These are phyloP conservation scores for Himalopsyche phryganea DNA, from an alignment of 1,140 invertebrate genomes.

Conservation along the genomic window DNA sequence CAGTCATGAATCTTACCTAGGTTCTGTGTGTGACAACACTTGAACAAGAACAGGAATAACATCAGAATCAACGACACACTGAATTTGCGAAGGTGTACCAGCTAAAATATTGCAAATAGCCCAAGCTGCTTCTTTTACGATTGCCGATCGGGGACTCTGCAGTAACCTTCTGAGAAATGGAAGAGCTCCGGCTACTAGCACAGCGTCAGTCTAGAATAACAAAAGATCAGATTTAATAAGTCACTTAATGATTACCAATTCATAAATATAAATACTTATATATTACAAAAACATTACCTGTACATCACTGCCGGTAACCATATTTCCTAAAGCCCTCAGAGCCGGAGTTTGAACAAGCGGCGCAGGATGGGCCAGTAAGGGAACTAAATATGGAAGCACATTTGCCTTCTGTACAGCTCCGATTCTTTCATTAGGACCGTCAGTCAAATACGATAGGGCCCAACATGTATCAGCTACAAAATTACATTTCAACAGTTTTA, in stretches of 20 bases:
- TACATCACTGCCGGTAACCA: constrained; percentile 77
- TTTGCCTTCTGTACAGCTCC: constrained; percentile 72
- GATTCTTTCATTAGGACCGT: constrained; percentile 92
- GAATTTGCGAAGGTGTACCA: constrained; percentile 91
- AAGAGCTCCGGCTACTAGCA: constrained; percentile 78
- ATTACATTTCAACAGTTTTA: too few relatives aligned
- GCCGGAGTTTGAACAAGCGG: constrained; percentile 84
- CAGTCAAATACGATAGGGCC: constrained; percentile 94
- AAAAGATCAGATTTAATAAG: too few relatives aligned
- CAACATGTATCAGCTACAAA: constrained; percentile 86
- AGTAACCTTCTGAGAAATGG: constrained; percentile 69
- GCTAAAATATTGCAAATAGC: constrained; percentile 98
- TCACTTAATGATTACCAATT: too few relatives aligned
- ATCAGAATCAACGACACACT: constrained; percentile 85
- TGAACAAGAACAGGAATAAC: constrained; percentile 67
- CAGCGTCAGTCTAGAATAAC: constrained; percentile 75
- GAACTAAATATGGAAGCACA: constrained; percentile 73
- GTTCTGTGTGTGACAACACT: constrained; percentile 73
- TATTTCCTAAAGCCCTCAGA: constrained; percentile 82
- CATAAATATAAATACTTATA: too few relatives aligned
- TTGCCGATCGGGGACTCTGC: constrained; percentile 67
- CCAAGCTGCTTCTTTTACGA: constrained; percentile 94
- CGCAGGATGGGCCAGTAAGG: constrained; percentile 68
- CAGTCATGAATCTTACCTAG: constrained; percentile 68
- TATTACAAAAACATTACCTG: constrained; percentile 54